Evolutionary conservation across 2,797 vertebrate species (phyloP).

Genomic region (Graptemys geographica): DNA sequence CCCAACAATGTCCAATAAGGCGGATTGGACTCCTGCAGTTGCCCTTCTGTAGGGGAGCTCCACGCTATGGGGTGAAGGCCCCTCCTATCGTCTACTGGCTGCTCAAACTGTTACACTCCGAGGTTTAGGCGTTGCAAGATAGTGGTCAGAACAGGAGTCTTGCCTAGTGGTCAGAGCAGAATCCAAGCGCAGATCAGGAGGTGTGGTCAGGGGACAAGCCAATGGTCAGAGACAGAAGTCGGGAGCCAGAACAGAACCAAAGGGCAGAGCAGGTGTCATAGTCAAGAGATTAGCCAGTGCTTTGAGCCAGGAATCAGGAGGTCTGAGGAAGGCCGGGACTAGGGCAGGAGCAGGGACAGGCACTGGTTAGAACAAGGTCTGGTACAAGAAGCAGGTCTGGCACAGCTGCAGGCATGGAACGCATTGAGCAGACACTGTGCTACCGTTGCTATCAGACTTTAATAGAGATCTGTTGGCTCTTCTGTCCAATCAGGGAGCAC

Average conservation of each 20-base stretch:
- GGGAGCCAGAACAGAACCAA: neutral
- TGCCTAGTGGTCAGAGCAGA: neutral
- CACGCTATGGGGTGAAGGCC: neutral
- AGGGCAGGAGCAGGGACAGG: neutral
- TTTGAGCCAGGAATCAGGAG: neutral
- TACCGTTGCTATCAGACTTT: neutral
- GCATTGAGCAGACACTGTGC: neutral
- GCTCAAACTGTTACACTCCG: fast-evolving
- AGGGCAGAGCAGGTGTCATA: neutral
- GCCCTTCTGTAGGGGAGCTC: neutral
- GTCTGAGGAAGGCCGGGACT: neutral
- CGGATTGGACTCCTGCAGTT: neutral
- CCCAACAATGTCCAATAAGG: neutral
- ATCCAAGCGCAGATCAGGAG: neutral
- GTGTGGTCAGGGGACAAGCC: neutral
- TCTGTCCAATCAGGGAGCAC: neutral
- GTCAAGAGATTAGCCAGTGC: neutral
- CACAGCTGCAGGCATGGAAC: neutral
- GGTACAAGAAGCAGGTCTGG: neutral
- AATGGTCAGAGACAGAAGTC: neutral
- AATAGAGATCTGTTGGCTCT: neutral
- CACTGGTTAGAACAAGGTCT: neutral
- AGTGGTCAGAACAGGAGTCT: neutral
- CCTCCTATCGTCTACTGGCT: neutral
- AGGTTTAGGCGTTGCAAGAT: neutral